phyloP scores from a whole-genome alignment of 1,140 invertebrate genomes.

The Platyscapa corneri region DNA sequence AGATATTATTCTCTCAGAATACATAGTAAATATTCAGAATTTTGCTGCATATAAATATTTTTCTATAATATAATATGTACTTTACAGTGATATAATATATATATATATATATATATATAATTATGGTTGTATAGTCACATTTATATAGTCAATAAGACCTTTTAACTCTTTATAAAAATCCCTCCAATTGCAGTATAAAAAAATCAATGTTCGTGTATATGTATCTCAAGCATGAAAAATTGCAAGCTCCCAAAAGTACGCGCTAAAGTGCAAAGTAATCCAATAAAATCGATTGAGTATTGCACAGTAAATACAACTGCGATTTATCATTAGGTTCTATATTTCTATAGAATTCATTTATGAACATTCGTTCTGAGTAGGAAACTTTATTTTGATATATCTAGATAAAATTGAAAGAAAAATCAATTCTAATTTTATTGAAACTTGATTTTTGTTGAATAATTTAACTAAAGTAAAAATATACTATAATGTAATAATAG shows the following conservation, averaged over 20 bases:
- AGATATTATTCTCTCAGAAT: too few species aligned
- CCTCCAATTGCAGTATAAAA: not conserved
- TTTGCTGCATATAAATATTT: too few species aligned
- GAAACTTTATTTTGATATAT: not conserved
- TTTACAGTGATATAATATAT: too few species aligned
- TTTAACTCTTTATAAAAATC: not conserved
- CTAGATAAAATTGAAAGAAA: not conserved
- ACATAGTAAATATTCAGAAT: too few species aligned
- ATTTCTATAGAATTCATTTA: not conserved
- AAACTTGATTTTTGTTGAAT: not conserved
- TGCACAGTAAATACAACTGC: not conserved
- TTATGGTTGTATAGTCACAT: too few species aligned
- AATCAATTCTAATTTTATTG: not conserved
- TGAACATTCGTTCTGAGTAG: not conserved
- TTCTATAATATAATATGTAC: too few species aligned
- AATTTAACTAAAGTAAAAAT: not conserved
- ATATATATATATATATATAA: too few species aligned
- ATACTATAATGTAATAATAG: not conserved
- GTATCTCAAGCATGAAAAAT: not conserved
- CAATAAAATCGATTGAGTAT: conserved; percentile 8
- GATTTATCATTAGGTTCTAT: not conserved
- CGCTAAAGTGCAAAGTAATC: not conserved
- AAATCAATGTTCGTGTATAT: too few species aligned
- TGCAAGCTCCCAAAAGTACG: not conserved
- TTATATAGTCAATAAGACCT: too few species aligned